phyloP scores from a whole-genome alignment of 2,888 invertebrate genomes.

The Teleogryllus oceanicus region DNA sequence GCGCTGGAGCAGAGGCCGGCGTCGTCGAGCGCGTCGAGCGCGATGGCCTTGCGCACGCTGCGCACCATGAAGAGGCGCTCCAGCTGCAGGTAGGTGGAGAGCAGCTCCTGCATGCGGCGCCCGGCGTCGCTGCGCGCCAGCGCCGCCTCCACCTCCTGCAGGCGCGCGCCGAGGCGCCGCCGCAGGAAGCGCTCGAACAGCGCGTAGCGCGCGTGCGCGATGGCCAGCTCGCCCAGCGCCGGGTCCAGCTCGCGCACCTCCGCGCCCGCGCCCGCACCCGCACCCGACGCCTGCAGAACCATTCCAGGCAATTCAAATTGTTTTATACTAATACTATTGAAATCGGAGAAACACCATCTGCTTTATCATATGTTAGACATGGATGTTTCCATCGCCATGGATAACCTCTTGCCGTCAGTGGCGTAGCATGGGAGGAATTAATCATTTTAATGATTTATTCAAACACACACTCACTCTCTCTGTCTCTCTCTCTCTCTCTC shows the following conservation, averaged over 20 bases:
- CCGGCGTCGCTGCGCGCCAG: slow-evolving; percentile 70
- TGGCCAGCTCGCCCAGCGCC: slow-evolving; percentile 82
- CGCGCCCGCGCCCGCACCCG: slow-evolving; percentile 50
- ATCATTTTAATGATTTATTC: too few relatives aligned
- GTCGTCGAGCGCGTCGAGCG: slow-evolving; percentile 70
- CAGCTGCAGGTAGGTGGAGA: slow-evolving; percentile 83
- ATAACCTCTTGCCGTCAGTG: background rate
- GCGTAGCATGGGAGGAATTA: too few relatives aligned
- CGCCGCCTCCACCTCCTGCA: slow-evolving; percentile 59
- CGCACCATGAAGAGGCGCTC: slow-evolving; percentile 96
- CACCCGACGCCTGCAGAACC: background rate
- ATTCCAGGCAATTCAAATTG: too few relatives aligned
- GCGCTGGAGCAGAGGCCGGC: slow-evolving; percentile 76
- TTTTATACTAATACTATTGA: too few relatives aligned
- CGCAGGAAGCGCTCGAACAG: slow-evolving; percentile 85
- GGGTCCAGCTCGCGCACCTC: slow-evolving; percentile 63
- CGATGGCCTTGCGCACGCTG: slow-evolving; percentile 86
- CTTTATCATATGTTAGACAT: background rate
- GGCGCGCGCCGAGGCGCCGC: slow-evolving; percentile 47
- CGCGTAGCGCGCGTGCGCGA: slow-evolving; percentile 86
- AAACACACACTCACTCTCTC: too few relatives aligned
- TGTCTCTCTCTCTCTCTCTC: too few relatives aligned
- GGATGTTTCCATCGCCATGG: background rate
- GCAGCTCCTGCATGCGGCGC: slow-evolving; percentile 73
- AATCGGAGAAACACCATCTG: too few relatives aligned